phyloP scores from a whole-genome alignment of 2,888 invertebrate species.

The Amblyjoppa proteus region DNA sequence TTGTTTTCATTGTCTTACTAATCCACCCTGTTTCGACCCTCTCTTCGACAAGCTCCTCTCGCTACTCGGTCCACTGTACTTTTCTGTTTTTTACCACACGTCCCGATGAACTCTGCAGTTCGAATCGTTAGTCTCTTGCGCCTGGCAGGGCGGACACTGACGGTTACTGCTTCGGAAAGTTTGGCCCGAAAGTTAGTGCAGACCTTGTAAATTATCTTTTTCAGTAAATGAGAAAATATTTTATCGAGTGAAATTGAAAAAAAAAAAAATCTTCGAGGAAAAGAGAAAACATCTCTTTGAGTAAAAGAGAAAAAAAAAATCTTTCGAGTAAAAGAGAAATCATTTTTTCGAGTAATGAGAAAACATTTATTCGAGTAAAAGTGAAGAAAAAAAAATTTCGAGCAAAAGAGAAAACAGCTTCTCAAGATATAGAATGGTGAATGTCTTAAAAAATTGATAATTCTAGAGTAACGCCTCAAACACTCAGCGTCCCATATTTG shows the following conservation, averaged over 20 bases:
- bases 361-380: too few relatives aligned
- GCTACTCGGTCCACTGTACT: conserved; percentile 64
- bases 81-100: conserved; percentile 82
- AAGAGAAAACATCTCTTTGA: too few relatives aligned
- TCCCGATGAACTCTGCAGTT: conserved; percentile 17
- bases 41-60: conserved; percentile 1
- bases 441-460: neutral
- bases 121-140: neutral
- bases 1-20: conserved; percentile 75
- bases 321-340: too few relatives aligned
- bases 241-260: too few relatives aligned
- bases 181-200: neutral
- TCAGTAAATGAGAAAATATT: neutral
- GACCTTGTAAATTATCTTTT: neutral
- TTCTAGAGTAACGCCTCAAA: neutral
- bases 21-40: conserved; percentile 50
- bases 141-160: neutral
- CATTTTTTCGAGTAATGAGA: too few relatives aligned
- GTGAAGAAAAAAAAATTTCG: too few relatives aligned
- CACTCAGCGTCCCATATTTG: neutral
- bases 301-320: too few relatives aligned
- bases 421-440: neutral
- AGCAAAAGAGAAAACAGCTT: too few relatives aligned
- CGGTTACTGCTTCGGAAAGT: neutral
- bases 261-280: too few relatives aligned